phyloP scores from a whole-genome alignment of 23 tunicate genomes.

The Pegea sp. region DNA sequence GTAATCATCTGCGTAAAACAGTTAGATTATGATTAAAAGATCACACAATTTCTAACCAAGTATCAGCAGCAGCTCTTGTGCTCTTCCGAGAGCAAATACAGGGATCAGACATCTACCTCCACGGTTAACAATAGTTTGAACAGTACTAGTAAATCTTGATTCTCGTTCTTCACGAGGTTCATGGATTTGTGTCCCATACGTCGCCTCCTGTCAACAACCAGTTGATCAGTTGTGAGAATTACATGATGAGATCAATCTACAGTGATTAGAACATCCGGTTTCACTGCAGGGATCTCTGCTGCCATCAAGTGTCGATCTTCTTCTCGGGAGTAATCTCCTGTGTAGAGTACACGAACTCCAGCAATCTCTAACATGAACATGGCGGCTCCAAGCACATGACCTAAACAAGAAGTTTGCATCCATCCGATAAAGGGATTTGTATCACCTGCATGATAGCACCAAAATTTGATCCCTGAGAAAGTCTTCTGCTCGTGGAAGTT shows the following conservation, averaged over 20 bases:
- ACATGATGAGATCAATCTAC: slow-evolving; percentile 18
- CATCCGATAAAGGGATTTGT: background rate
- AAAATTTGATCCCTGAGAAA: slow-evolving; percentile 88
- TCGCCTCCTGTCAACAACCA: slow-evolving; percentile 35
- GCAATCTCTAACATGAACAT: slow-evolving; percentile 96
- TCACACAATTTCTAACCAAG: slow-evolving; percentile 13
- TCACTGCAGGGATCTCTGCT: slow-evolving; percentile 86
- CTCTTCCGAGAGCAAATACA: slow-evolving; percentile 89
- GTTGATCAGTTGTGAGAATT: background rate
- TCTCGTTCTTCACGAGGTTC: slow-evolving; percentile 89
- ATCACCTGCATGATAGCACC: slow-evolving; percentile 95
- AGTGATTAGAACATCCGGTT: slow-evolving; percentile 79
- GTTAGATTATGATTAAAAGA: background rate
- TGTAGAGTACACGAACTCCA: slow-evolving; percentile 80
- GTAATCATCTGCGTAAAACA: slow-evolving; percentile 43
- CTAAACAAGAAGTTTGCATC: slow-evolving; percentile 2
- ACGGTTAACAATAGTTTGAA: slow-evolving; percentile 71
- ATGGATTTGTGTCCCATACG: slow-evolving; percentile 93
- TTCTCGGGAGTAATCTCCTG: slow-evolving; percentile 92
- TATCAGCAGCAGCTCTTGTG: slow-evolving; percentile 70
- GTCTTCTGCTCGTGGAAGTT: slow-evolving; percentile 91
- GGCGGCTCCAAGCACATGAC: slow-evolving; percentile 88
- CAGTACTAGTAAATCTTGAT: slow-evolving; percentile 58
- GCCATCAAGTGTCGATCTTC: slow-evolving; percentile 99
- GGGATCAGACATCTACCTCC: slow-evolving; percentile 97